These are phyloP conservation scores for Argya squamiceps DNA, from an alignment of 2,797 vertebrate genomes.

Conservation along the genomic window DNA sequence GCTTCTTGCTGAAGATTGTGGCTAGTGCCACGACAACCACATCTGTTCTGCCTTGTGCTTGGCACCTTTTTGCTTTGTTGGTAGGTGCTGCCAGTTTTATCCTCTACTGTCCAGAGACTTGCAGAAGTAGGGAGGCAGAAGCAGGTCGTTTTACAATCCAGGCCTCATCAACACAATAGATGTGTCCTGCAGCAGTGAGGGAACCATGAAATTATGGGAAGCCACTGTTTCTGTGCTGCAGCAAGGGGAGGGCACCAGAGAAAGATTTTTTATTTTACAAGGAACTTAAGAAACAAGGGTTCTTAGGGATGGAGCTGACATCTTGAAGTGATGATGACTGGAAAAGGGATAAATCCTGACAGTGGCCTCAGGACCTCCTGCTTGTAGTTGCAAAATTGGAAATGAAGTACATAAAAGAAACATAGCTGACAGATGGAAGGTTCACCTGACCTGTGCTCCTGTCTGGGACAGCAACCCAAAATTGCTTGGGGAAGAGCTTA, in stretches of 20 bases:
- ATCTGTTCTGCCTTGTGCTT: background rate
- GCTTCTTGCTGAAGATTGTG: background rate
- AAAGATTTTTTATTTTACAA: background rate
- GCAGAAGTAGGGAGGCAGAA: background rate
- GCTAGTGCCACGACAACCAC: background rate
- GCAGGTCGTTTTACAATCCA: background rate
- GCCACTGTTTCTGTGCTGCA: background rate
- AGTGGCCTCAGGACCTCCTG: background rate
- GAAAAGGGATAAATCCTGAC: background rate
- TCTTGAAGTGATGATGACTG: background rate
- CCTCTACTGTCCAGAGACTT: background rate
- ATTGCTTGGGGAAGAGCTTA: background rate
- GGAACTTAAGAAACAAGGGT: background rate
- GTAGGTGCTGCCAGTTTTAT: fast-evolving
- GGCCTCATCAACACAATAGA: background rate
- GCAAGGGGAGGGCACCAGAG: background rate
- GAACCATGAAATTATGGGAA: fast-evolving
- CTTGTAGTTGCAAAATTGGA: background rate
- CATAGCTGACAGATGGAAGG: background rate
- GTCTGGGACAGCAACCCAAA: background rate
- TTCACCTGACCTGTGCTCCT: background rate
- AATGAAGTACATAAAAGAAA: background rate
- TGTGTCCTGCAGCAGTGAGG: background rate
- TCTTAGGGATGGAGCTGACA: background rate
- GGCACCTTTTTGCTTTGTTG: background rate